phyloP scores from a whole-genome alignment of 2,797 vertebrate genomes.

The Cossypha niveicapilla region DNA sequence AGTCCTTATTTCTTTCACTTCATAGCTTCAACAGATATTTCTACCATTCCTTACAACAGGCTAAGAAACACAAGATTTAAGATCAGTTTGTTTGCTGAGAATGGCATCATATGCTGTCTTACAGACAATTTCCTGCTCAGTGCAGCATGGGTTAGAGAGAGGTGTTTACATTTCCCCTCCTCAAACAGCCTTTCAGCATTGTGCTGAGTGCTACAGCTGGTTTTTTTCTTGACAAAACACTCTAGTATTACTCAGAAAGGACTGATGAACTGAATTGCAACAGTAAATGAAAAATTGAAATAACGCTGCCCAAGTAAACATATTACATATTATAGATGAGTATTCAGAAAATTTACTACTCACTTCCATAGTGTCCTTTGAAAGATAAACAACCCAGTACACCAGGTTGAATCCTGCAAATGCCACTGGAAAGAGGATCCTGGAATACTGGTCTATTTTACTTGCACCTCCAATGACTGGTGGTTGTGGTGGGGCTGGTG shows the following conservation, averaged over 20 bases:
- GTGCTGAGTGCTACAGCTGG: neutral
- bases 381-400: conserved; percentile 97
- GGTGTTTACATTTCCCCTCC: neutral
- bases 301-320: neutral
- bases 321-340: neutral
- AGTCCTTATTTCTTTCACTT: conserved; percentile 8
- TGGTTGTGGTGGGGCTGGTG: conserved; percentile 69
- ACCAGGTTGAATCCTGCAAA: conserved; percentile 97
- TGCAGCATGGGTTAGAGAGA: neutral
- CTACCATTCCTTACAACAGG: neutral
- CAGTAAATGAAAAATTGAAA: neutral
- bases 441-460: conserved; percentile 96
- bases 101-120: neutral
- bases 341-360: conserved; percentile 32
- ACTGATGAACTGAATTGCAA: neutral
- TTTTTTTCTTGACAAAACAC: neutral
- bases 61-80: neutral
- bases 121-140: neutral
- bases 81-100: neutral
- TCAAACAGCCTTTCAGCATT: neutral
- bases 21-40: neutral
- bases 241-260: neutral
- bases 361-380: conserved; percentile 95
- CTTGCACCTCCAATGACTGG: conserved; percentile 83
- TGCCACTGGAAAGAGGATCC: conserved; percentile 93